Evolutionary conservation across 2,888 invertebrate genomes (phyloP), one percentile per base, ranked within the genome.

Genomic region (Harmothoe impar): DNA sequence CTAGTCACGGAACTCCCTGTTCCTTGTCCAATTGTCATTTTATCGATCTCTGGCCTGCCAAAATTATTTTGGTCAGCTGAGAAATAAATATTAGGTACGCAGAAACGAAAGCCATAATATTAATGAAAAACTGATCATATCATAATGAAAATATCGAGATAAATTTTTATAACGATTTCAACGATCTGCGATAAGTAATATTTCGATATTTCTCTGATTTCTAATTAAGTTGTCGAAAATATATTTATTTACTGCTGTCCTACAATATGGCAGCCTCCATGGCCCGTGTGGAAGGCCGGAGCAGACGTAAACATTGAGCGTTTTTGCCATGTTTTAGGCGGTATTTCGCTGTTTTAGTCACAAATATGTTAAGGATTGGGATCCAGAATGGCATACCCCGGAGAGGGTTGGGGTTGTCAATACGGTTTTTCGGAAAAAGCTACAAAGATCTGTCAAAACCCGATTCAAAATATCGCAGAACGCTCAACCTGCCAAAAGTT

Each of bases 401-500:
- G 0, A 1, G 43, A 20, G 43, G 81, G 7, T 43, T 33, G 35
- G 81, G 33, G 33, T 35, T 81, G 81, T 43, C 81, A n/a, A 25
- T 81, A 12, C 81, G 81, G 20, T 81, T 5, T 81, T 35, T 81
- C 43, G 20, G 35, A 17, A 81, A 25, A 81, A 23, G 35, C 25
- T 15, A 33, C 20, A 7, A 33, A 25, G 20, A 31, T 12, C 25
- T 31, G 17, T 56, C 86, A 56, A 86, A 86, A 20, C 86, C 56
- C 20, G 33, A 52, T 17, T 54, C 86, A 43, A 33, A 89, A 31
- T 95, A 94, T 91, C 91, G 92, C 23, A 91, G 94, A n/a, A 94
- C 95, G 7, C 90, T 96, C 25, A 94, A 94, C 89, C 92, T 95
- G n/a, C 95, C 95, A 0, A 93, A 94, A 43, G 81, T 81, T 1